These are phyloP conservation scores for Plemyria rubiginata DNA, from an alignment of 2,888 invertebrate species.

Conservation along the genomic window DNA sequence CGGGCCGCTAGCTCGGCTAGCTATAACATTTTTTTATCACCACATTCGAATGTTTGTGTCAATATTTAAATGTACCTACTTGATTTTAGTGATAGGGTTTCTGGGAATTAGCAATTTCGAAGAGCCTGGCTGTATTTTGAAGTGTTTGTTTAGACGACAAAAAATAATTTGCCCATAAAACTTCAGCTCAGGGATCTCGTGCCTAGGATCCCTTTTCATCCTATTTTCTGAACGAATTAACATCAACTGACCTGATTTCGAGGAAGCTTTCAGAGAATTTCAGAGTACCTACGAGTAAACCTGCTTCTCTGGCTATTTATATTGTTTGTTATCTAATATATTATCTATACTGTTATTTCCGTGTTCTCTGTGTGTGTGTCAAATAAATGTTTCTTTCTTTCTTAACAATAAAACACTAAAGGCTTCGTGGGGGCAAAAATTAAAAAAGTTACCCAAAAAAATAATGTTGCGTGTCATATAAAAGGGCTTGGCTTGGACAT, in stretches of 20 bases:
- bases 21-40: not conserved
- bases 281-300: too few species aligned
- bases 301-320: too few species aligned
- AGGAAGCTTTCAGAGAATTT: not conserved
- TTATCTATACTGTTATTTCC: too few species aligned
- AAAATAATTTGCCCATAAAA: conserved; percentile 1
- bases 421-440: too few species aligned
- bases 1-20: not conserved
- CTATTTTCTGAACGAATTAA: conserved; percentile 20
- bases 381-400: too few species aligned
- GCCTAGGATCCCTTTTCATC: not conserved
- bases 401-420: too few species aligned
- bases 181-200: not conserved
- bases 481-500: too few species aligned
- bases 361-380: too few species aligned
- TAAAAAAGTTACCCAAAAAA: too few species aligned
- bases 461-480: too few species aligned
- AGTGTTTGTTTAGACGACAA: not conserved
- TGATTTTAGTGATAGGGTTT: not conserved
- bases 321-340: too few species aligned
- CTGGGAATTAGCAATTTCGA: not conserved
- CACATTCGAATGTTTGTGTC: not conserved
- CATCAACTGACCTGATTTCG: conserved; percentile 20
- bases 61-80: too few species aligned
- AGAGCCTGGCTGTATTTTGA: not conserved